Base-by-base conservation (phyloP, 2,113 vertebrate genomes). In the Prunella fulvescens region DNA sequence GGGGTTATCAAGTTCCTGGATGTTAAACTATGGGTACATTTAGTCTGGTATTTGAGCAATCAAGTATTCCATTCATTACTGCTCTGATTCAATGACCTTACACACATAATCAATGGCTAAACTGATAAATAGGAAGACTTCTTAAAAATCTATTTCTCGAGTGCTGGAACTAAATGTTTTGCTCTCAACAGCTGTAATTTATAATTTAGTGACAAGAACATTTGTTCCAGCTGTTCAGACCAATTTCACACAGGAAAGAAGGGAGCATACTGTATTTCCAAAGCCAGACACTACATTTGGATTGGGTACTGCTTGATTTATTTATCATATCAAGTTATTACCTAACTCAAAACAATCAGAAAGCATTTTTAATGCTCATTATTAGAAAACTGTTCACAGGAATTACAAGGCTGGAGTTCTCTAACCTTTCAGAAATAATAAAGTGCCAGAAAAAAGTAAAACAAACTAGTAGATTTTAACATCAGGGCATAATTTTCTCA, bases 101-200 rank as follows among this genome's bases (percentile, higher is more conserved):
- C 90, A 95, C 88, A 94, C 69, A 67, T 95, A 97, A 98, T 98
- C 97, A 97, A 98, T 97, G 95, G 71, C 82, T 92, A 86, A 97
- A 96, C 73, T 96, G 97, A 98, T 96, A 98, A 97, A 97, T 96
- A 96, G 72, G 69, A 95, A 87, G 83, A 56, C 71, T 96, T 92
- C 90, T 97, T 97, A 95, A 97, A 97, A 97, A 97, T 95, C 96
- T 92, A 84, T 97, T 96, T 86, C 92, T 97, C 91, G 94, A 96
- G 92, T 91, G 89, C 90, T 90, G 69, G 90, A 95, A 97, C 45
- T 58, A 93, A 95, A 97, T 96, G 94, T 96, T 97, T 97, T 96
- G 91, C 92, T 97, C 94, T 97, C 0, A 60, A 96, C 91, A 97
- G 90, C 60, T 96, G 85, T 91, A 95, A 97, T 98, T 97, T 96